Evolutionary conservation across 2,797 vertebrate species (phyloP), one percentile per base, ranked within the genome.

Genomic region (Ceyx erithaca): DNA sequence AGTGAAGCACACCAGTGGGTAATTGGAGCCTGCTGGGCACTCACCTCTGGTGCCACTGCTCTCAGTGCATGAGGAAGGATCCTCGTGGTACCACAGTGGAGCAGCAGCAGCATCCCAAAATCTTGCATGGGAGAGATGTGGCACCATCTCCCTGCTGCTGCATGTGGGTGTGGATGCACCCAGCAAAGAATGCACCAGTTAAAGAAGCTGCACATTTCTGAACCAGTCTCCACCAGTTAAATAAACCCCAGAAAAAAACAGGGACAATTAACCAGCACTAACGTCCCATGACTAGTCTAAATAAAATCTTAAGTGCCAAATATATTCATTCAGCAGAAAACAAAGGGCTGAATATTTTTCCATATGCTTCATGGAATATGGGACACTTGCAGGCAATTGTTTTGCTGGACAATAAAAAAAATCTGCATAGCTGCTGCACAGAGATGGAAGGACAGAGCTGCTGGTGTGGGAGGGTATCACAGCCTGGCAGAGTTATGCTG

Each of bases 291-390:
- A 94, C 92, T 94, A 87, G 63, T 70, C 82, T 92, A 90, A 92
- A 94, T 89, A 94, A 93, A 92, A 94, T 57, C 66, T 82, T 88
- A 83, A 1, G 8, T 92, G 89, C 88, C 92, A 96, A 94, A 96
- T 72, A 66, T 58, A 94, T 87, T 84, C 19, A 89, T 94, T 92
- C 80, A 83, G 79, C 2, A 2, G 81, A 89, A 95, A 90, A 96
- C 94, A 96, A 96, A 89, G 66, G 59, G 52, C 58, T 89, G 79
- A 94, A 93, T 93, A 94, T 33, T 95, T 94, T 93, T 94, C 79
- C 84, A 79, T 93, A 85, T 49, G 81, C 84, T 93, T 92, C 90
- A 92, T 79, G 84, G 90, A 93, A 96, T 87, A 94, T 52, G 77
- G 77, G 89, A 87, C 66, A 46, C 31, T 96, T 69, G 41, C 37